Conservation (phyloP, 1,140 invertebrate species). For the Plodia interpunctella region DNA sequence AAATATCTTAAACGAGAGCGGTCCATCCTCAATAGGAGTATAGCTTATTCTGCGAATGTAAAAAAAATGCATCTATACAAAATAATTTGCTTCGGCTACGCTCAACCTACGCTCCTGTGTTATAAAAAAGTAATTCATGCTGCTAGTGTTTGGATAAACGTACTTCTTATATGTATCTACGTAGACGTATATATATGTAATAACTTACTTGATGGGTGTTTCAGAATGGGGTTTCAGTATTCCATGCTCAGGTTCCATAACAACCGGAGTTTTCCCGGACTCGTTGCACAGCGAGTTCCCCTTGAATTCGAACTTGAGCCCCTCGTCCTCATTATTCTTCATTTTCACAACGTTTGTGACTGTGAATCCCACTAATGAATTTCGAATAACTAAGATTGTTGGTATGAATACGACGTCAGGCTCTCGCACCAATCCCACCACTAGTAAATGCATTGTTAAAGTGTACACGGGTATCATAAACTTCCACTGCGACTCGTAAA, state of each 20-base stretch:
- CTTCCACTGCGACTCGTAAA: slow-evolving; percentile 65
- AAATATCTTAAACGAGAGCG: slow-evolving; percentile 64
- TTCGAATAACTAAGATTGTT: slow-evolving; percentile 55
- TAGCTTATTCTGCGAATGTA: slow-evolving; percentile 51
- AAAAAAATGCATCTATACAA: neutral
- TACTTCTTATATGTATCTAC: too few species aligned
- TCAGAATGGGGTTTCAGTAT: slow-evolving; percentile 51
- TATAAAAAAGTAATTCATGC: too few species aligned
- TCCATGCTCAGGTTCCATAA: slow-evolving; percentile 51
- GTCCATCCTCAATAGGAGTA: slow-evolving; percentile 60
- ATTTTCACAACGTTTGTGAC: slow-evolving; percentile 43
- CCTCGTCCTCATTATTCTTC: slow-evolving; percentile 56
- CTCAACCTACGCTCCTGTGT: neutral
- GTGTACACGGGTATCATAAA: slow-evolving; percentile 47
- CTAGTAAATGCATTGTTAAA: slow-evolving; percentile 46
- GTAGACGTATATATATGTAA: too few species aligned
- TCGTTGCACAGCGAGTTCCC: slow-evolving; percentile 65
- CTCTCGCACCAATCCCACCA: slow-evolving; percentile 59
- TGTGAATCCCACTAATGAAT: slow-evolving; percentile 61
- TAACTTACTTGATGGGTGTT: slow-evolving; percentile 54
- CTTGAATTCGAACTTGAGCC: slow-evolving; percentile 60
- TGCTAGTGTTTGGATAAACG: too few species aligned
- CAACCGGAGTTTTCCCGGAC: slow-evolving; percentile 55
- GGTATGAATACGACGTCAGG: slow-evolving; percentile 59
- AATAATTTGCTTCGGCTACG: too few species aligned